Evolutionary conservation across 2,888 invertebrate species (phyloP).

Genomic region (Callinectes sapidus): DNA sequence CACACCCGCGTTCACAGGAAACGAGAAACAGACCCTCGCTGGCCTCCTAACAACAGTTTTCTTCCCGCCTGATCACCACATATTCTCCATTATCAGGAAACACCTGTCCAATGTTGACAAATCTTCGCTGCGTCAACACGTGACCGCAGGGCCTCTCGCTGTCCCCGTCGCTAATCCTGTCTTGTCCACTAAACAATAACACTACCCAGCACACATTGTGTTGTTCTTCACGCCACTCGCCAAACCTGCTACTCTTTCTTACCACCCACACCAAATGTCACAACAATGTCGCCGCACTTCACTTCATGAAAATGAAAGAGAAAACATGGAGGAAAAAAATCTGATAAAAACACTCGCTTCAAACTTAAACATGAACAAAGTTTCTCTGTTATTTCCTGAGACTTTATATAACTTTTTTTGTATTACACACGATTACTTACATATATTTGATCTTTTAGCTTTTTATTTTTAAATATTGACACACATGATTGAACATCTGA

Average conservation of each 20-base stretch:
- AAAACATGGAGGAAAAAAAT: neutral
- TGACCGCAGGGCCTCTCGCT: neutral
- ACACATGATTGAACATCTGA: neutral
- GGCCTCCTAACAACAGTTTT: neutral
- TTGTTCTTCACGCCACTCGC: neutral
- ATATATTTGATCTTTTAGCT: neutral
- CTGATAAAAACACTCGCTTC: neutral
- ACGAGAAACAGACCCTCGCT: neutral
- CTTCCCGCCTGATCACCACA: neutral
- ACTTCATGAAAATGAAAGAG: neutral
- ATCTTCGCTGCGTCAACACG: neutral
- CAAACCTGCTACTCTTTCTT: neutral
- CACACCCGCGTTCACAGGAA: neutral
- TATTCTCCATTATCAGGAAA: neutral
- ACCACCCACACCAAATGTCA: neutral
- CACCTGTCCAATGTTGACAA: constrained; percentile 28
- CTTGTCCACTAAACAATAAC: neutral
- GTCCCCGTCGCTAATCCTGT: neutral
- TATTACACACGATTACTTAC: neutral
- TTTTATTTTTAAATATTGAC: neutral
- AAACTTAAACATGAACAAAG: neutral
- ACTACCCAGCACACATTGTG: neutral
- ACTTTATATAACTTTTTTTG: neutral
- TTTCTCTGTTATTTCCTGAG: neutral
- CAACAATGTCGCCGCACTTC: neutral